Conservation (phyloP, 2,888 invertebrate species). For the Ceraclea dissimilis region DNA sequence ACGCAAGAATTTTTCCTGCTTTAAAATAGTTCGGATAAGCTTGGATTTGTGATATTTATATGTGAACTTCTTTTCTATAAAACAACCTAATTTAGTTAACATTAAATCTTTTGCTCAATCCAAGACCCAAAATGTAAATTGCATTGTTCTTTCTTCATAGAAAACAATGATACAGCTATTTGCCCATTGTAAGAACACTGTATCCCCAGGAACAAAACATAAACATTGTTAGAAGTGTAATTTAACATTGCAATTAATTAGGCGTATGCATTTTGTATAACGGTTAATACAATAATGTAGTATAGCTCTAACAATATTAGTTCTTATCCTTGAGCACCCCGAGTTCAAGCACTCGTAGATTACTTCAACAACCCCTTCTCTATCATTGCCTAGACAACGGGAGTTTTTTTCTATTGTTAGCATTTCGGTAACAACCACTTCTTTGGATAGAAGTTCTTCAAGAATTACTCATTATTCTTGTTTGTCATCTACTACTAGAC, state of each 20-base stretch:
- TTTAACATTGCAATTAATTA: not conserved
- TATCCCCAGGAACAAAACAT: not conserved
- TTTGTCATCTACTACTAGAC: conserved; percentile 1
- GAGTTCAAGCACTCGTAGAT: no score
- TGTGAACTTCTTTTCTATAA: no score
- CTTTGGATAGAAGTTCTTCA: not conserved
- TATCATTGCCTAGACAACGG: not conserved
- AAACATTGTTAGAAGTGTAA: not conserved
- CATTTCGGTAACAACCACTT: conserved; percentile 2
- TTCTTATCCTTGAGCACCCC: not conserved
- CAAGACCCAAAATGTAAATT: no score
- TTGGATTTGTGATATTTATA: no score
- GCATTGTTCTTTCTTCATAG: no score
- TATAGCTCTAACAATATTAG: not conserved
- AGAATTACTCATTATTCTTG: not conserved
- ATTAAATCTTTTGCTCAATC: no score
- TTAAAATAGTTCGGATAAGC: no score
- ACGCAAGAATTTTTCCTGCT: no score
- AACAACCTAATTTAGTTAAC: no score
- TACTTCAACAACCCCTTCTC: conserved; percentile 1
- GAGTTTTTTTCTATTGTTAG: not conserved
- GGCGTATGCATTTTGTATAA: not conserved
- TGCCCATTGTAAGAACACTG: no score
- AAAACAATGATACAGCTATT: no score
- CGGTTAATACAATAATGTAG: not conserved